A percentile compares a stretch with the other conserved stretches of the same genome.
phyloP scores from a whole-genome alignment of 2,113 vertebrate genomes.

The Burhinus bistriatus region DNA sequence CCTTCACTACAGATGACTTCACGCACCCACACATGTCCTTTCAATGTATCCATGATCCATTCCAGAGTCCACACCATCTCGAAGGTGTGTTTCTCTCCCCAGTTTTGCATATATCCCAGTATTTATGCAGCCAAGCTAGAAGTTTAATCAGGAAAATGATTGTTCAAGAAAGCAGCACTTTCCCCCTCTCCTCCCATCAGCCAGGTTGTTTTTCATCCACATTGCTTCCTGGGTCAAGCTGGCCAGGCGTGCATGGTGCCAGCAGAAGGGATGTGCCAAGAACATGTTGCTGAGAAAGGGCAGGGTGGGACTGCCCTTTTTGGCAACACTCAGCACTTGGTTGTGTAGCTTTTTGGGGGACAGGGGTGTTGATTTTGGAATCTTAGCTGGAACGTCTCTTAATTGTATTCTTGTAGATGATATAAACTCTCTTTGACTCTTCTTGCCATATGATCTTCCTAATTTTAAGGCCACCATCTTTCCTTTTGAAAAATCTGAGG shows the following conservation, averaged over 20 bases:
- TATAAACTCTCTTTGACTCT: not conserved
- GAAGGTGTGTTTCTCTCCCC: not conserved
- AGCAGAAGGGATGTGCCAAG: not conserved
- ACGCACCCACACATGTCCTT: not conserved
- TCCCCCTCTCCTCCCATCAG: accelerated
- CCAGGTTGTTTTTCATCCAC: not conserved
- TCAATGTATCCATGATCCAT: accelerated
- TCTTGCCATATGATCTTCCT: not conserved
- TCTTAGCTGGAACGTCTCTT: not conserved
- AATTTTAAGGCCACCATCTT: not conserved
- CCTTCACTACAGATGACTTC: not conserved
- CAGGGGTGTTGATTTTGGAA: not conserved
- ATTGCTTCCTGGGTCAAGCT: not conserved
- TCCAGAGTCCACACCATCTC: not conserved
- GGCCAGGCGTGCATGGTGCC: accelerated
- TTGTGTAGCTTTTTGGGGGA: not conserved
- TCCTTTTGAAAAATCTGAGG: not conserved
- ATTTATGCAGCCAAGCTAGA: not conserved
- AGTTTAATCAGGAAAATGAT: not conserved
- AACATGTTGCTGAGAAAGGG: not conserved
- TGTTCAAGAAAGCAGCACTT: not conserved
- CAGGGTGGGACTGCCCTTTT: not conserved
- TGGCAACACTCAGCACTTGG: accelerated
- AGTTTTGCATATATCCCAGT: not conserved
- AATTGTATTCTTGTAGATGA: not conserved